Conservation (phyloP, 2,113 vertebrate genomes). For the Elephas maximus region DNA sequence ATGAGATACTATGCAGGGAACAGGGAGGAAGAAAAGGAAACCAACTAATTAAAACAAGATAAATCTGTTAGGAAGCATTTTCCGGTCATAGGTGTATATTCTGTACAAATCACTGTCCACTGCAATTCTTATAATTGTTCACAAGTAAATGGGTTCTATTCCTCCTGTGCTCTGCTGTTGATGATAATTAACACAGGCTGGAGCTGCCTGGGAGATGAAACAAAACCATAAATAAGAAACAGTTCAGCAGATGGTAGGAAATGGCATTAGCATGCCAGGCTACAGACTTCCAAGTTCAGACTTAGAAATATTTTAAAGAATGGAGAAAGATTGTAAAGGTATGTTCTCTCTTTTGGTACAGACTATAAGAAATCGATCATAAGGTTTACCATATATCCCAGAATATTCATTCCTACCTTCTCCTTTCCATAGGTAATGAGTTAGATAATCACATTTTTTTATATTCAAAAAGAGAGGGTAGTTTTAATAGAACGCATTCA, state of each 20-base stretch:
- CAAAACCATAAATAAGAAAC: slow-evolving; percentile 43
- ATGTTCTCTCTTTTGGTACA: not conserved
- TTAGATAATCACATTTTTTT: slow-evolving; percentile 15
- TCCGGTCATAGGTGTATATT: not conserved
- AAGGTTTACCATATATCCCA: not conserved
- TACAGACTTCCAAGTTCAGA: not conserved
- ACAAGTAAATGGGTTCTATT: not conserved
- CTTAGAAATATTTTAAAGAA: not conserved
- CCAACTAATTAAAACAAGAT: slow-evolving; percentile 30
- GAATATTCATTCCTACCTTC: not conserved
- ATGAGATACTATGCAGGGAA: not conserved
- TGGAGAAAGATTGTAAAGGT: not conserved
- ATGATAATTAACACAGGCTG: slow-evolving; percentile 15
- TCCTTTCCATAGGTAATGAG: not conserved
- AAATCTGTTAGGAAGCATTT: not conserved
- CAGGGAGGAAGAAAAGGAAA: not conserved
- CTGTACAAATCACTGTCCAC: not conserved
- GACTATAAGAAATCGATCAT: not conserved
- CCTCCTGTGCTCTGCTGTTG: not conserved
- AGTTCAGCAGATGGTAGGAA: not conserved
- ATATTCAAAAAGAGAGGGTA: not conserved
- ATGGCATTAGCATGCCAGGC: not conserved
- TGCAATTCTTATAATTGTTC: slow-evolving; percentile 27
- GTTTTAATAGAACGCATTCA: slow-evolving; percentile 25
- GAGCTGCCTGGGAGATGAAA: not conserved